Evolutionary conservation across 2,888 invertebrate genomes (phyloP), one percentile per base, ranked within the genome.

Genomic region (Chloroclystis v-ata): DNA sequence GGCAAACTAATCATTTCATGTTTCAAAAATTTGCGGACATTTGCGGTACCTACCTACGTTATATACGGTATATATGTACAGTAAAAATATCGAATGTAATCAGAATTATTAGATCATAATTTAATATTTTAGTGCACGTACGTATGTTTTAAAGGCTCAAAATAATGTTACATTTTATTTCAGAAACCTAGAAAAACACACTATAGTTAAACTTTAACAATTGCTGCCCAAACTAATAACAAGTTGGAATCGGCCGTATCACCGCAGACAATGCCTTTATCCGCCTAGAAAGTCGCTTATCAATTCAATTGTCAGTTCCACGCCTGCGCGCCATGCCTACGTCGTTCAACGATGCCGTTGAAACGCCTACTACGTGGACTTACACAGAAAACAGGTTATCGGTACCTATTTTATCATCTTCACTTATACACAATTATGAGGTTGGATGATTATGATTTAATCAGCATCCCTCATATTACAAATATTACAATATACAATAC

Each of bases 221-320:
- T n/a, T 49, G 43, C 9, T 6, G 37, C 20, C 2, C 16, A 14
- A 42, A 42, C 43, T 42, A 42, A 44, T 47, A 51, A 47, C 44
- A 51, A 33, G 28, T 37, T 12, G 37, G 32, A 44, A 43, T 41
- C 32, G 45, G 43, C 43, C 42, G 41, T 52, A 49, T 46, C 35
- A 41, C 40, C 42, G 25, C 32, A 47, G 39, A 52, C 56, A 54
- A 52, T 45, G 57, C 50, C 50, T 52, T 59, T 52, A 60, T 66
- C 62, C 61, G 61, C 63, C 65, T 80, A 81, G 82, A 84, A 83
- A 83, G 82, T 77, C 67, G 67, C 75, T 80, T 83, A 82, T 83
- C 82, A 76, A 81, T 82, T 81, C 83, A 80, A 83, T 83, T 82
- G 84, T 82, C 69, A 72, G 65, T 39, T 67, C 74, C 70, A 69